Evolutionary conservation across 2,888 invertebrate species (phyloP).

Genomic region (Meta bourneti): DNA sequence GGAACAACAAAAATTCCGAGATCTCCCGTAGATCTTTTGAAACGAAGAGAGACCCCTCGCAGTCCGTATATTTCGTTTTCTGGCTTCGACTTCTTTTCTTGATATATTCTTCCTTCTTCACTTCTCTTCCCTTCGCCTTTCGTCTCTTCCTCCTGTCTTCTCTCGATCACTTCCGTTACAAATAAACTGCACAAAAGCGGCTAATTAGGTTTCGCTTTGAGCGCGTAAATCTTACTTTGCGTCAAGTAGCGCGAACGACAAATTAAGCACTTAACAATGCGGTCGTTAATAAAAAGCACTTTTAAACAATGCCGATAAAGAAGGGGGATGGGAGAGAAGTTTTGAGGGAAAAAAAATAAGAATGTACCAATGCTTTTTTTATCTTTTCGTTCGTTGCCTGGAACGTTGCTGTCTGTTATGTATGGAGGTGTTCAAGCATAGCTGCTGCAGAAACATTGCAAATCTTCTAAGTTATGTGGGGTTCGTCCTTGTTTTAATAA

Average conservation of each 20-base stretch:
- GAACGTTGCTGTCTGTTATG: background rate
- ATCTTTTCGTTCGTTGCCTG: background rate
- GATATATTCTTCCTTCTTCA: background rate
- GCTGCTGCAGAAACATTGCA: background rate
- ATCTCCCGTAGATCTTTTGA: constrained; percentile 51
- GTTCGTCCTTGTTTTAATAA: too few species aligned
- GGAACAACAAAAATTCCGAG: constrained; percentile 61
- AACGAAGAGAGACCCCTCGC: background rate
- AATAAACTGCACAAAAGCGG: constrained; percentile 66
- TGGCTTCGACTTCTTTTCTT: too few species aligned
- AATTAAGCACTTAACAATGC: constrained; percentile 69
- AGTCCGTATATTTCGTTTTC: too few species aligned
- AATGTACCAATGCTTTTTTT: background rate
- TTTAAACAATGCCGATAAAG: constrained; percentile 40
- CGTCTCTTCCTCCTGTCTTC: constrained; percentile 12
- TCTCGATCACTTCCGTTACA: constrained; percentile 68
- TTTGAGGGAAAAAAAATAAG: background rate
- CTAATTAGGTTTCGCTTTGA: constrained; percentile 69
- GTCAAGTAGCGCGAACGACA: constrained; percentile 43
- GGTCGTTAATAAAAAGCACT: constrained; percentile 67
- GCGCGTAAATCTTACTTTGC: constrained; percentile 72
- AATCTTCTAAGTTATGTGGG: too few species aligned
- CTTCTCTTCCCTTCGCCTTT: background rate
- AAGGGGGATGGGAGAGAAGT: background rate
- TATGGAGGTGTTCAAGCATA: background rate